phyloP scores from a whole-genome alignment of 1,140 invertebrate genomes.

The Drosophila fuyamai region DNA sequence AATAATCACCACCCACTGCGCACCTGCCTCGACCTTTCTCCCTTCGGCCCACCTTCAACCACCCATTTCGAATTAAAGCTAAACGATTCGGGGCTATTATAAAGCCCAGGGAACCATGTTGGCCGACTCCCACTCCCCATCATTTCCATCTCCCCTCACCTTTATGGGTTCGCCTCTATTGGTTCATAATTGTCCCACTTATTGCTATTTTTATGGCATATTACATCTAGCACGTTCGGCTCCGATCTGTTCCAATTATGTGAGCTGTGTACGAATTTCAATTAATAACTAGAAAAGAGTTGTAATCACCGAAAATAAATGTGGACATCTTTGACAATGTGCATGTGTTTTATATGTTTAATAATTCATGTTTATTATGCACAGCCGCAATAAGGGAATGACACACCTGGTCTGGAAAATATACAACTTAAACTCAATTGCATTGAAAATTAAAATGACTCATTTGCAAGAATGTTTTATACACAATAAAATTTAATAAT shows the following conservation, averaged over 20 bases:
- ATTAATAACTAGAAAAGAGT: constrained; percentile 64
- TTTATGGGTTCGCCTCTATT: constrained; percentile 13
- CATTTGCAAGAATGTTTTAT: not conserved
- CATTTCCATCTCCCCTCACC: not conserved
- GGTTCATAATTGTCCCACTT: constrained; percentile 49
- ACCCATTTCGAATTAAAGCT: constrained; percentile 17
- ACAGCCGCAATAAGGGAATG: not conserved
- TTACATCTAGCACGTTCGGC: constrained; percentile 34
- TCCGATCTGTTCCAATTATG: constrained; percentile 40
- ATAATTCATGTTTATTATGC: constrained; percentile 52
- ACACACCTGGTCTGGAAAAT: not conserved
- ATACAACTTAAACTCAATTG: not conserved
- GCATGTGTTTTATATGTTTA: constrained; percentile 25
- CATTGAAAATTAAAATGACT: not conserved
- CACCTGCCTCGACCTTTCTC: not conserved
- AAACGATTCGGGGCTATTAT: constrained; percentile 34
- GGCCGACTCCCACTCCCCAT: not conserved
- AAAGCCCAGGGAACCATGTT: constrained; percentile 32
- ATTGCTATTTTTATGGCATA: constrained; percentile 40
- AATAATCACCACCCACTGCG: constrained; percentile 40
- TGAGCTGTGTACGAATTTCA: constrained; percentile 47
- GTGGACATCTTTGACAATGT: constrained; percentile 3
- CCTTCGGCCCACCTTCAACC: constrained; percentile 10
- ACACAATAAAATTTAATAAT: no score
- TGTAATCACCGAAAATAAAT: constrained; percentile 56